Base-by-base conservation (phyloP, 2,797 vertebrate genomes). In the Periophthalmus magnuspinnatus region DNA sequence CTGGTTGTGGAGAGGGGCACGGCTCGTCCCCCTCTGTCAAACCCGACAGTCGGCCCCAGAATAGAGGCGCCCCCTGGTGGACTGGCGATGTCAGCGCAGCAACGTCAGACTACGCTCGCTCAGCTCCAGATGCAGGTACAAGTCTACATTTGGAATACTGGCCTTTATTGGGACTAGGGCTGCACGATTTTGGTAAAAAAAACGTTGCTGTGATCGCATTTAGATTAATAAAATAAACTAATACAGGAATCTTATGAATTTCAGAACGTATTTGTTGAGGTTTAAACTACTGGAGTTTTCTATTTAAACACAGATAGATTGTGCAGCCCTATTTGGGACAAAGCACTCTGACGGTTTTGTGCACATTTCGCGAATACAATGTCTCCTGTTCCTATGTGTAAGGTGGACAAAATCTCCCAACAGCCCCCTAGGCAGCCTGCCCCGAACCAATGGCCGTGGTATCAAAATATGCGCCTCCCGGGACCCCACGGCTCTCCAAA, bases 81-180 rank as follows among this genome's bases (percentile, higher is more conserved):
- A 2, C 81, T 89, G 16, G 80, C 87, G 0, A 55, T 78, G 2
- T 64, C 91, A 10, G 86, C 90, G 33, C 92, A 93, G 81, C 93
- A 94, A 81, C 89, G 93, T 9, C 93, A 93, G 82, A 93, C 90
- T 76, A 94, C 93, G 0, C 85, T 95, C 63, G 93, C 93, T 38
- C 94, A 94, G 87, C 93, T 94, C 6, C 94, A 95, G 84, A 90
- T 94, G 93, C 94, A 95, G 89, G 94, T 95, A 79, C 72, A 86
- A 62, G 78, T 3, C 10, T 47, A 17, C 11, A 17, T 63, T 32
- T 65, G 13, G 48, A 41, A 1, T 3, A 3, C 3, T 57, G 16
- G 36, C 11, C 41, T 64, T 48, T 28, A 38, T 47, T 48, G 22
- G 41, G 13, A 45, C 41, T 45, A 45, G 41, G 41, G 41, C 41